Conservation (phyloP, 1,140 invertebrate species). For the Eupristina koningsbergeri region DNA sequence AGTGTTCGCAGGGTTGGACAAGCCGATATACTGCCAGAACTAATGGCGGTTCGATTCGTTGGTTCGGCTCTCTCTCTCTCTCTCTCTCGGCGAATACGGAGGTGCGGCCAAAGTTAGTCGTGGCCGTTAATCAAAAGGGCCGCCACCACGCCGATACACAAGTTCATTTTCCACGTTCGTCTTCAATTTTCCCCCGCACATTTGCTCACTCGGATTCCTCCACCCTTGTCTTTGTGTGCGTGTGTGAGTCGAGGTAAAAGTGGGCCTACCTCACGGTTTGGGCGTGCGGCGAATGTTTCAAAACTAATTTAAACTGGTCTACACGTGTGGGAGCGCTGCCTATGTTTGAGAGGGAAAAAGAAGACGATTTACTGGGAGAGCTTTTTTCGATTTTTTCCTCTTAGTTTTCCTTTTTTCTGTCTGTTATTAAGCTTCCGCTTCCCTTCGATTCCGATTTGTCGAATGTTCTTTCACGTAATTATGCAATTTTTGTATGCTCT, state of each 20-base stretch:
- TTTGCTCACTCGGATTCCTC: no score
- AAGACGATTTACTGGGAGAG: neutral
- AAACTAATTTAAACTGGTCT: conserved; percentile 69
- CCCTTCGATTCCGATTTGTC: neutral
- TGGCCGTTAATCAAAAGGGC: conserved; percentile 23
- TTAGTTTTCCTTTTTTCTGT: neutral
- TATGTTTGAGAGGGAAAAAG: neutral
- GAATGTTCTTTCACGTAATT: neutral
- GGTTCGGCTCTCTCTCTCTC: no score
- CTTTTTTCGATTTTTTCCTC: no score
- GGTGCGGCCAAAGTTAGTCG: neutral
- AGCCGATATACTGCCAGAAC: neutral
- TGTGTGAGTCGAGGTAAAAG: conserved; percentile 34
- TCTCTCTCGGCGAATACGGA: no score
- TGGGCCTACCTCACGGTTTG: conserved; percentile 32
- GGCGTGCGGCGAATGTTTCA: conserved; percentile 65
- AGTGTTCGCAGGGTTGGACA: neutral
- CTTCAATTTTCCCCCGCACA: neutral
- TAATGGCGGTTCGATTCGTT: neutral
- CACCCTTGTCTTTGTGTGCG: neutral
- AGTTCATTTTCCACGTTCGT: neutral
- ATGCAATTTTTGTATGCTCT: neutral
- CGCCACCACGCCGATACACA: neutral
- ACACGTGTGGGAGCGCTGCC: neutral
- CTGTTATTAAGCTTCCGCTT: neutral